Evolutionary conservation across 2,888 invertebrate genomes (phyloP), one percentile per base, ranked within the genome.

Genomic region (Chalcosyrphus nemorum): DNA sequence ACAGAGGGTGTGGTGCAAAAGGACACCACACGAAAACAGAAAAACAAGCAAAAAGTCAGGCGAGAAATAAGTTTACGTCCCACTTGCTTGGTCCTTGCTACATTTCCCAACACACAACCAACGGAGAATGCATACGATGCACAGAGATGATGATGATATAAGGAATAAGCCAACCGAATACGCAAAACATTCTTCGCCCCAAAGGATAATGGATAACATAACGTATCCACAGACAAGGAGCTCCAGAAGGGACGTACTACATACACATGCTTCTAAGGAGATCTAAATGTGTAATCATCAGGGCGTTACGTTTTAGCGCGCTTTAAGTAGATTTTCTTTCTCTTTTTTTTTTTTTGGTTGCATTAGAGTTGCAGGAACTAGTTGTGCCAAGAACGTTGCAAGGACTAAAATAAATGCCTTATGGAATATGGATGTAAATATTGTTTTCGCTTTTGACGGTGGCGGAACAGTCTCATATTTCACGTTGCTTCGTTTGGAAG

Each of bases 251-350:
- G 15, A 27, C 11, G 17, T 15, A 9, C 32, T n/a, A n/a, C n/a
- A n/a, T n/a, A n/a, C n/a, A n/a, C n/a, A n/a, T n/a, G 29, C 11
- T 13, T 4, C 21, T 19, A 27, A 13, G 21, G 43, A 70, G 45
- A 70, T 70, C 24, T 24, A 47, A 70, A 70, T 57, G 57, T 35
- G 24, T 45, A 70, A 70, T 70, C 70, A 70, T 70, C 45, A 9
- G 17, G 35, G 57, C 57, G 56, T 70, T 24, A 57, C 43, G 19
- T 47, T 70, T 70, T 57, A 57, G 45, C 68, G 68, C 68, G 56
- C 21, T 56, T 15, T 56, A 68, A 68, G 56, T 29, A 68, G 54
- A 56, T 56, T 68, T 43, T 21, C 3, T 41, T 43, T 65, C 15
- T 29, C 24, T 24, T n/a, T n/a, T 19, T 17, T 27, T 15, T 27